These are phyloP conservation scores for Muscicapa striata DNA, from an alignment of 2,797 vertebrate genomes.

Conservation along the genomic window DNA sequence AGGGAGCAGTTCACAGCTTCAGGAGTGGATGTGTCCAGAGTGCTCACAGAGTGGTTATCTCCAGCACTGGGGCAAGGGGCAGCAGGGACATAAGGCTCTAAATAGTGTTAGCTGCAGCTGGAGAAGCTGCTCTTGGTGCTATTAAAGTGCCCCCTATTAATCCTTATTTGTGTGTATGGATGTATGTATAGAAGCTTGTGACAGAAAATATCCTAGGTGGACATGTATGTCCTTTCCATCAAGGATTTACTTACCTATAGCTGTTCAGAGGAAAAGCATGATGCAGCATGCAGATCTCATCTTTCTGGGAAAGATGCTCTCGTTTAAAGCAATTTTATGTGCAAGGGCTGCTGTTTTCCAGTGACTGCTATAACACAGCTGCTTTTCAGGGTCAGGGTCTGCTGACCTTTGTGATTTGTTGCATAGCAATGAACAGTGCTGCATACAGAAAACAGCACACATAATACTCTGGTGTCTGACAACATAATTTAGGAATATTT, in stretches of 20 bases:
- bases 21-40: not conserved
- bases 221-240: not conserved
- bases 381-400: not conserved
- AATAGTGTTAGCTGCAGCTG: not conserved
- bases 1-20: not conserved
- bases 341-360: not conserved
- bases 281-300: not conserved
- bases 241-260: not conserved
- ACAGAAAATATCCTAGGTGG: not conserved
- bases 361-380: not conserved
- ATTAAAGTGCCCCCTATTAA: not conserved
- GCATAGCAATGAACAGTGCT: slow-evolving; percentile 7
- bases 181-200: not conserved
- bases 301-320: not conserved
- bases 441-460: not conserved
- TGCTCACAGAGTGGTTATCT: not conserved
- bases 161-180: not conserved
- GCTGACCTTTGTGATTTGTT: slow-evolving; percentile 18
- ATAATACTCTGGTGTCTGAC: slow-evolving; percentile 24
- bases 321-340: not conserved
- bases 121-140: not conserved
- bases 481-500: slow-evolving; percentile 42
- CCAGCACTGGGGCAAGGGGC: not conserved
- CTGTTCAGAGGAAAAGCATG: not conserved
- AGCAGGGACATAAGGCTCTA: not conserved